Evolutionary conservation across 2,797 vertebrate genomes (phyloP).

Genomic region (Phoxinus dragarum): DNA sequence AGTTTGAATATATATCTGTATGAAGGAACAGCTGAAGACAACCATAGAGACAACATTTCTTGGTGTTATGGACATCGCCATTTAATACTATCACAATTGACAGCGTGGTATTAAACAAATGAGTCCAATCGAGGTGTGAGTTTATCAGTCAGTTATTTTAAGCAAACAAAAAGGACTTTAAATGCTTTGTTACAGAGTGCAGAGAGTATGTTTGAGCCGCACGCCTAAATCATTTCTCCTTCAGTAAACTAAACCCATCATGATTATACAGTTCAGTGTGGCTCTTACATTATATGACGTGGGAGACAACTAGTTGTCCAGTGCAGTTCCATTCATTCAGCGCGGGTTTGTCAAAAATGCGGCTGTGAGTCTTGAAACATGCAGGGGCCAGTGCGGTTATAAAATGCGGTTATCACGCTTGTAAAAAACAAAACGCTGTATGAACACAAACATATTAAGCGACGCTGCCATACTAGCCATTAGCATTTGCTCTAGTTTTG

Average conservation of each 20-base stretch:
- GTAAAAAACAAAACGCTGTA: neutral
- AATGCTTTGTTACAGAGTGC: too few relatives aligned
- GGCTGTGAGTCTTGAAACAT: neutral
- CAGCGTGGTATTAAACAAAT: neutral
- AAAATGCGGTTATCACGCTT: neutral
- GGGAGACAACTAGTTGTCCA: too few relatives aligned
- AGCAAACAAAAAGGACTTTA: neutral
- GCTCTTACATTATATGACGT: too few relatives aligned
- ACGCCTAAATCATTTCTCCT: too few relatives aligned
- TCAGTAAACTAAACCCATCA: too few relatives aligned
- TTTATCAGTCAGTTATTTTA: neutral
- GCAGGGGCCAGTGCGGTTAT: neutral
- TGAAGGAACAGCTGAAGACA: neutral
- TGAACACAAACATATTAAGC: neutral
- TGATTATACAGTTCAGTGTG: too few relatives aligned
- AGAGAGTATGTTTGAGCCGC: too few relatives aligned
- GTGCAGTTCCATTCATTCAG: too few relatives aligned
- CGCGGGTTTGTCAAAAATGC: neutral
- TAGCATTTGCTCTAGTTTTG: neutral
- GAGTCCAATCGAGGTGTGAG: neutral
- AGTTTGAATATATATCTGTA: neutral
- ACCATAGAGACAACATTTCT: too few relatives aligned
- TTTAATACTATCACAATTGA: neutral
- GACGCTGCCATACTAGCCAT: neutral
- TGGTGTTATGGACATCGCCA: too few relatives aligned